Evolutionary conservation across 2,888 invertebrate species (phyloP).

Genomic region (Aradus depressus): DNA sequence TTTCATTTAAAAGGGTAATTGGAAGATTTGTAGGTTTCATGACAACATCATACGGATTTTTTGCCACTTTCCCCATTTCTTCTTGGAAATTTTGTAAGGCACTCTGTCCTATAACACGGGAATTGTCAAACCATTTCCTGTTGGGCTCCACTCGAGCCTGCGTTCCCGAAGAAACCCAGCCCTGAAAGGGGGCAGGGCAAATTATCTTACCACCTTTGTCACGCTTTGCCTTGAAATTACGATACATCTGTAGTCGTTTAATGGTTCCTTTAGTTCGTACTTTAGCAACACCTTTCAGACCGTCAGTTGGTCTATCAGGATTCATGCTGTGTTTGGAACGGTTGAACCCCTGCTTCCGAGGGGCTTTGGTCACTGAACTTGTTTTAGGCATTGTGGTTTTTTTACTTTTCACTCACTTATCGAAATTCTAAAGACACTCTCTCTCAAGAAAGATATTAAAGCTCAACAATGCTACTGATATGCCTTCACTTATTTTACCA

Average conservation of each 20-base stretch:
- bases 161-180: slow-evolving; percentile 69
- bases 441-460: too few relatives aligned
- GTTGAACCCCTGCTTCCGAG: slow-evolving; percentile 77
- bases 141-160: slow-evolving; percentile 93
- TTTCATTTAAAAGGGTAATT: slow-evolving; percentile 85
- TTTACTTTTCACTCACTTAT: too few relatives aligned
- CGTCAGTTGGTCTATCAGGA: slow-evolving; percentile 69
- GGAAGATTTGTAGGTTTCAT: slow-evolving; percentile 95
- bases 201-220: slow-evolving; percentile 72
- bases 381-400: slow-evolving; percentile 68
- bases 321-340: slow-evolving; percentile 89
- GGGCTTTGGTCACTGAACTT: slow-evolving; percentile 56
- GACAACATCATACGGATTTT: slow-evolving; percentile 94
- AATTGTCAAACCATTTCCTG: slow-evolving; percentile 98
- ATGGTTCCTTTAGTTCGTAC: slow-evolving; percentile 86
- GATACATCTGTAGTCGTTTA: slow-evolving; percentile 94
- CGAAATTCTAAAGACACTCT: too few relatives aligned
- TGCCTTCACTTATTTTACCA: too few relatives aligned
- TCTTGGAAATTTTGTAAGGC: slow-evolving; percentile 83
- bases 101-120: slow-evolving; percentile 87
- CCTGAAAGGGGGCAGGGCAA: slow-evolving; percentile 91
- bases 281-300: slow-evolving; percentile 73
- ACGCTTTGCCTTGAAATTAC: slow-evolving; percentile 90
- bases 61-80: slow-evolving; percentile 86
- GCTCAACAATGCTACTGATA: too few relatives aligned